Percentiles rank a stretch among this genome's conserved stretches.
phyloP scores from a whole-genome alignment of 2,113 vertebrate species.

The Nannospalax galili region DNA sequence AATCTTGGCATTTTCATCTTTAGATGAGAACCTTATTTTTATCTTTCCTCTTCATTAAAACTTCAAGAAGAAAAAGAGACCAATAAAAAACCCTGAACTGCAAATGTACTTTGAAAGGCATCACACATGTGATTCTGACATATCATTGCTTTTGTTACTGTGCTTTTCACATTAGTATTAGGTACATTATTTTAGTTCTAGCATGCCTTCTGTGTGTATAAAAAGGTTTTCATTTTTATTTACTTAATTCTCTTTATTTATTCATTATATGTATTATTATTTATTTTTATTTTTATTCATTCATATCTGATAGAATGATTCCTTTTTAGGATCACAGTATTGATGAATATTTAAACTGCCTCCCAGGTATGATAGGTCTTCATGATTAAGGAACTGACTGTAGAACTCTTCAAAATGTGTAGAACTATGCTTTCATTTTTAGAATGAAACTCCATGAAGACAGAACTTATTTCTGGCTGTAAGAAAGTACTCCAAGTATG shows the following conservation, averaged over 20 bases:
- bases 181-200: not conserved
- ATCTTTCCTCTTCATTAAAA: not conserved
- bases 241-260: too few relatives aligned
- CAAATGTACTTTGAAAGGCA: not conserved
- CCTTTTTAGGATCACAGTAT: too few relatives aligned
- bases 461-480: not conserved
- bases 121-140: not conserved
- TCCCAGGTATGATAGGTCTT: not conserved
- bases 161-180: not conserved
- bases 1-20: not conserved
- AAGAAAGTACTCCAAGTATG: not conserved
- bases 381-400: not conserved
- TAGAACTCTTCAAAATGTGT: not conserved
- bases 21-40: not conserved
- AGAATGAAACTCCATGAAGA: not conserved
- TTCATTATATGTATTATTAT: too few relatives aligned
- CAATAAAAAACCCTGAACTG: not conserved
- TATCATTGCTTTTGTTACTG: not conserved
- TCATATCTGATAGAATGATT: too few relatives aligned
- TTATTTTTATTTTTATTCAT: too few relatives aligned
- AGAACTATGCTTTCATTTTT: not conserved
- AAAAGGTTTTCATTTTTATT: too few relatives aligned
- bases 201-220: not conserved
- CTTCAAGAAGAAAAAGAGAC: not conserved
- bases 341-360: too few relatives aligned